Evolutionary conservation across 1,140 invertebrate species (phyloP).

Genomic region (Gryllus bimaculatus): DNA sequence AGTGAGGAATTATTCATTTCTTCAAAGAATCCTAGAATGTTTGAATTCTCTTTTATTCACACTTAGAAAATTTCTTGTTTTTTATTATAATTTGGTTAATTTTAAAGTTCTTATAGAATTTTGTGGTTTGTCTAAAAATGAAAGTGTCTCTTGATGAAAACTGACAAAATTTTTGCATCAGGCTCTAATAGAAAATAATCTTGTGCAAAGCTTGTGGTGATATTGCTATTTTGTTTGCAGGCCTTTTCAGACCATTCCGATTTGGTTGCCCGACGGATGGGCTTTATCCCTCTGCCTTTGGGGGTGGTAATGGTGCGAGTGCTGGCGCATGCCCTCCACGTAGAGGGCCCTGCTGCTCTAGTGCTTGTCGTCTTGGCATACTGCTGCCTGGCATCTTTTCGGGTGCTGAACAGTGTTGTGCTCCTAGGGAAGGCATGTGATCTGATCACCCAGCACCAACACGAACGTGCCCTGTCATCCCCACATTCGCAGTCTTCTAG

Average conservation of each 20-base stretch:
- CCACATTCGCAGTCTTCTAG: conserved; percentile 31
- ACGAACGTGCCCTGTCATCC: conserved; percentile 35
- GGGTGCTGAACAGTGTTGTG: conserved; percentile 77
- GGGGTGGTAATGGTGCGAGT: conserved; percentile 84
- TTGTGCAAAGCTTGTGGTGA: no score
- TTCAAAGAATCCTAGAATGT: no score
- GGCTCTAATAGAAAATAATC: no score
- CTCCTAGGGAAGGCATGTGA: conserved; percentile 83
- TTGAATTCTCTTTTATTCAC: no score
- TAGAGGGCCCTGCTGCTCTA: conserved; percentile 51
- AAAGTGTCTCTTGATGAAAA: no score
- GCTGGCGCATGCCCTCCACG: conserved; percentile 56
- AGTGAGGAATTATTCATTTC: no score
- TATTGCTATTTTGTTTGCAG: conserved; percentile 35
- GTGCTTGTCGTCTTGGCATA: conserved; percentile 65
- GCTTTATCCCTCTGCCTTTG: conserved; percentile 92
- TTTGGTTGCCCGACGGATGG: conserved; percentile 88
- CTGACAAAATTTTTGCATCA: no score
- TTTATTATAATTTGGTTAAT: no score
- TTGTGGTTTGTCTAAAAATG: no score
- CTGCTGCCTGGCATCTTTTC: conserved; percentile 67
- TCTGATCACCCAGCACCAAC: conserved; percentile 66
- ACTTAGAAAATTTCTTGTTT: no score
- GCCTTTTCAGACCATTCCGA: conserved; percentile 97
- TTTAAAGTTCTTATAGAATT: no score